Percentiles rank a stretch among this genome's conserved stretches.
These are phyloP conservation scores for Nomada goodeniana DNA, from an alignment of 2,888 invertebrate genomes.

Conservation along the genomic window DNA sequence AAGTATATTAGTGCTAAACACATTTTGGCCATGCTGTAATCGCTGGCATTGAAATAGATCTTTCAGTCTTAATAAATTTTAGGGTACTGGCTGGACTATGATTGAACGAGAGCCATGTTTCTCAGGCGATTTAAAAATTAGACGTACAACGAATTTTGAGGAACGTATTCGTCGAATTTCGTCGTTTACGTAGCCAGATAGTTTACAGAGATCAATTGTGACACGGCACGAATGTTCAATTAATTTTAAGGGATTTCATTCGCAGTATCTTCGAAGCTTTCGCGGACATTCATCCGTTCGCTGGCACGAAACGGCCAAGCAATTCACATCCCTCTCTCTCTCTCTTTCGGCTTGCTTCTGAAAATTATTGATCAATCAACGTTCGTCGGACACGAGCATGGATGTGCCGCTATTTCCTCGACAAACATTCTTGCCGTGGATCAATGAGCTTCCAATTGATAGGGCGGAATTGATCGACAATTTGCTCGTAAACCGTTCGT, in stretches of 20 bases:
- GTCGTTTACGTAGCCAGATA: too few species aligned
- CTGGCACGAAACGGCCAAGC: constrained; percentile 12
- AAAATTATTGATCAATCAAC: constrained; percentile 81
- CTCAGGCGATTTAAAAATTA: too few species aligned
- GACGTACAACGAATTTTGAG: too few species aligned
- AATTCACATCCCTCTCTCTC: constrained; percentile 48
- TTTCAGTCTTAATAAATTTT: too few species aligned
- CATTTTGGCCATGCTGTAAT: too few species aligned
- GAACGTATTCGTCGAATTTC: too few species aligned
- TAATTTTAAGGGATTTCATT: constrained; percentile 17
- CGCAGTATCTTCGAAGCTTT: constrained; percentile 12
- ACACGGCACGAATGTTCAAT: not conserved
- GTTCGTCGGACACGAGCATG: constrained; percentile 38
- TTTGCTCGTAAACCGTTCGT: not conserved
- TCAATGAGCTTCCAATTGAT: constrained; percentile 60
- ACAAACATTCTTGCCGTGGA: constrained; percentile 26
- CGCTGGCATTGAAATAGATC: too few species aligned
- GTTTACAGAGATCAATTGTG: not conserved
- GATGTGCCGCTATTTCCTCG: constrained; percentile 36
- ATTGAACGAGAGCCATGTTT: too few species aligned
- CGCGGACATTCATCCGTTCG: constrained; percentile 23
- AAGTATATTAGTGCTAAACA: too few species aligned
- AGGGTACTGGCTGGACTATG: too few species aligned
- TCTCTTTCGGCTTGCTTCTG: constrained; percentile 50
- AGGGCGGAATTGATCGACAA: constrained; percentile 9